Evolutionary conservation across 92 coral and sea anemone species (phyloP), one percentile per base, ranked within the genome.

Genomic region (Siderastrea siderea): DNA sequence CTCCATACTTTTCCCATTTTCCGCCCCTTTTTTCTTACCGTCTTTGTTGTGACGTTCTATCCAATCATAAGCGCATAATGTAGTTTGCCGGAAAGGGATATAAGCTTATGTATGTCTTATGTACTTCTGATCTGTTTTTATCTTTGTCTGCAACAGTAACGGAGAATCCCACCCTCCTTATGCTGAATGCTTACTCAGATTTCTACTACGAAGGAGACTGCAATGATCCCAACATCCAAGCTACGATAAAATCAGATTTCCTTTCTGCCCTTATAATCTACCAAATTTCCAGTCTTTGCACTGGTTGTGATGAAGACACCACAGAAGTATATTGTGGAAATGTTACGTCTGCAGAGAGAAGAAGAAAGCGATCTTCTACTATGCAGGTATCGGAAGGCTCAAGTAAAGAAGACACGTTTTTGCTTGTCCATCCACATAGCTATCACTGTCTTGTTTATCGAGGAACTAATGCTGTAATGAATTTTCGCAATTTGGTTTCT

Each of bases 171-270:
- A 10, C 72, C 5, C 46, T 43, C 38, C 68, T 84, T 7, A 85
- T 63, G 67, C 8, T 85, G n/a, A 26, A 26, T 26, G 38, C 38
- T 26, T 26, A 0, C 0, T 3, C 13, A 8, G 65, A 38, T 5
- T 95, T 90, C 84, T 93, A 47, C 70, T 95, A 71, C 81, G 69
- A 88, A 3, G 98, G 98, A 26, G 91, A 95, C 84, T 95, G 98
- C 65, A 93, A 88, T 50, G 81, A 95, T 26, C 96, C 98, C 1
- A 93, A 95, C 64, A 87, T 81, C 1, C 89, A 90, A 52, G 79
- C 10, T 47, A 58, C 73, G 43, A 82, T 95, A 0, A 67, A 26
- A 67, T 0, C 47, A 67, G 38, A 43, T 11, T 67, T 67, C 38
- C 0, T 68, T 71, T 5, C 45, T 26, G 38, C 38, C 38, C 38